Evolutionary conservation across 2,113 vertebrate species (phyloP).

Genomic region (Condylura cristata): DNA sequence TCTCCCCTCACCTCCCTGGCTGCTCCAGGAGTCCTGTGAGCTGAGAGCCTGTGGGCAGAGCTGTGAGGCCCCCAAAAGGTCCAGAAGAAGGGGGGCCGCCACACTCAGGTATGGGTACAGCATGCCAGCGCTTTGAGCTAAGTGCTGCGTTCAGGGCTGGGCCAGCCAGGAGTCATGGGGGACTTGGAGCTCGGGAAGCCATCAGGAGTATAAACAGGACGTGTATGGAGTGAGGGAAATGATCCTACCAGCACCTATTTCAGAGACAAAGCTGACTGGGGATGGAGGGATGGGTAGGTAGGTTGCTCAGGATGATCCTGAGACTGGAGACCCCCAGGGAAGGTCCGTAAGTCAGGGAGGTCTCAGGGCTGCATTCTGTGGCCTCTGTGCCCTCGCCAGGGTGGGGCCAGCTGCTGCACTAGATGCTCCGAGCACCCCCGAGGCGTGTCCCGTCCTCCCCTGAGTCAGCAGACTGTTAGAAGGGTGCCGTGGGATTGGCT

Average conservation of each 20-base stretch:
- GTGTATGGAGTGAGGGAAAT: neutral
- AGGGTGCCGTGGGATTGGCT: neutral
- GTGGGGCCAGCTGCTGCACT: neutral
- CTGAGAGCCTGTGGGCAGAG: neutral
- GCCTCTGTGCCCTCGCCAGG: neutral
- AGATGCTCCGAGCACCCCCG: neutral
- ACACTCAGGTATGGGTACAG: neutral
- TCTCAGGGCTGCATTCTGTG: neutral
- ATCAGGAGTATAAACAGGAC: neutral
- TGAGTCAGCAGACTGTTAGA: neutral
- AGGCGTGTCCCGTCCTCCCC: neutral
- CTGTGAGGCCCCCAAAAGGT: neutral
- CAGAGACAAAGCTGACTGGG: neutral
- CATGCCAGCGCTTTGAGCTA: neutral
- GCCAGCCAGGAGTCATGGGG: neutral
- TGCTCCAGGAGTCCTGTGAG: neutral
- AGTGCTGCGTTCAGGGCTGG: neutral
- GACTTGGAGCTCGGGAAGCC: too few species aligned
- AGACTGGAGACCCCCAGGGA: neutral
- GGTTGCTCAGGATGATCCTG: neutral
- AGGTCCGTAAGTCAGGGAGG: neutral
- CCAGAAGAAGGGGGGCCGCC: neutral
- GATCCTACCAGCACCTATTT: neutral
- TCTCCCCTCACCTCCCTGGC: neutral
- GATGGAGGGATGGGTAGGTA: neutral